These are phyloP conservation scores for Fringilla coelebs DNA, from an alignment of 2,797 vertebrate genomes.

Conservation along the genomic window DNA sequence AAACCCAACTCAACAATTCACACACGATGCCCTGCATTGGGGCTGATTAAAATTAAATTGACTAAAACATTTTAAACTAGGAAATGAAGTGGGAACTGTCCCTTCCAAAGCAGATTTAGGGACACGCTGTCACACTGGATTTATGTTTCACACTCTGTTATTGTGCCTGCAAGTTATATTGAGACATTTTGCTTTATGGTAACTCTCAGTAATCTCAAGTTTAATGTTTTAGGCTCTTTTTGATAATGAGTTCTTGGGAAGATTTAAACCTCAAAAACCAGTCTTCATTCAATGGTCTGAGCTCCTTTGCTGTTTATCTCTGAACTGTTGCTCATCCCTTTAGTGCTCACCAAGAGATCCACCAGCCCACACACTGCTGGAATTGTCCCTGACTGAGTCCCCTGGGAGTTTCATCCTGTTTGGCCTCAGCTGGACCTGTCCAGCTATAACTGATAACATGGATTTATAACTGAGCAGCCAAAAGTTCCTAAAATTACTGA, in stretches of 20 bases:
- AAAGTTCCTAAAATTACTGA: neutral
- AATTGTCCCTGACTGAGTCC: neutral
- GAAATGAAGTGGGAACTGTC: neutral
- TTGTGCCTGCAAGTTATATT: neutral
- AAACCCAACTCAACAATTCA: neutral
- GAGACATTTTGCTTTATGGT: neutral
- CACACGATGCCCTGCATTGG: neutral
- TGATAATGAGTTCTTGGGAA: neutral
- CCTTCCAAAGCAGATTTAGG: neutral
- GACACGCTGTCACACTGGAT: neutral
- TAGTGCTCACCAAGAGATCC: neutral
- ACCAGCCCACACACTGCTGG: neutral
- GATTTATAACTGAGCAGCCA: neutral
- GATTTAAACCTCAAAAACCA: neutral
- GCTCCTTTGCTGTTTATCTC: neutral
- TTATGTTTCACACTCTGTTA: neutral
- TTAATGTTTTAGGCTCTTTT: neutral
- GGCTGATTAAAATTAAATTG: neutral
- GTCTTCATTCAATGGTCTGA: neutral
- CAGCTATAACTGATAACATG: accelerated
- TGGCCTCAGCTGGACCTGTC: neutral
- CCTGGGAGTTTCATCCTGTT: neutral
- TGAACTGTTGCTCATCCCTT: neutral
- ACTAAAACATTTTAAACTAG: neutral
- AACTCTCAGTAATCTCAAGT: neutral